These are phyloP conservation scores for Laodelphax striatellus DNA, from an alignment of 1,140 invertebrate genomes.

Conservation along the genomic window DNA sequence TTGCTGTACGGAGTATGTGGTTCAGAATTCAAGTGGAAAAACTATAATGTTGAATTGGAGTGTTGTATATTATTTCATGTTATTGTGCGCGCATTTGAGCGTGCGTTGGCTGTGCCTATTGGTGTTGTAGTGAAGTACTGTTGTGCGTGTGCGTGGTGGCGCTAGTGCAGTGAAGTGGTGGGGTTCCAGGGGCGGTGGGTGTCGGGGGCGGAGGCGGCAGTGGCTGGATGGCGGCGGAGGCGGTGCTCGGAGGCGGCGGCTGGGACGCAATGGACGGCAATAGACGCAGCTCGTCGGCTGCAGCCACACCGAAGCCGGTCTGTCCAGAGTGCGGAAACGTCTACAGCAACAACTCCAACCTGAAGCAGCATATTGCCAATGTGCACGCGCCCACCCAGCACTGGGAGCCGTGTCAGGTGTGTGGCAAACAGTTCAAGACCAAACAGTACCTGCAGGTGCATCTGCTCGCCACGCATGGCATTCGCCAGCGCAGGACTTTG, in stretches of 20 bases:
- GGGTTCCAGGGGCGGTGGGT: constrained; percentile 16
- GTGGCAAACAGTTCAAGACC: constrained; percentile 54
- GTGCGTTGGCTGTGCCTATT: neutral
- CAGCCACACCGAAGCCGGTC: constrained; percentile 39
- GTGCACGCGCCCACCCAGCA: constrained; percentile 50
- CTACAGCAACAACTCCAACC: constrained; percentile 51
- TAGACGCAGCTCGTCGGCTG: constrained; percentile 25
- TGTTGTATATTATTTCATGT: too few relatives aligned
- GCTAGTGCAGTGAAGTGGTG: constrained; percentile 9
- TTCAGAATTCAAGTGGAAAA: too few relatives aligned
- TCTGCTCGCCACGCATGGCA: constrained; percentile 51
- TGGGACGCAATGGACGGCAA: constrained; percentile 17
- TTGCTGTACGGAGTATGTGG: too few relatives aligned
- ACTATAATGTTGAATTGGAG: too few relatives aligned
- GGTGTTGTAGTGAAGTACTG: neutral
- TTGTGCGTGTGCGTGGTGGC: neutral
- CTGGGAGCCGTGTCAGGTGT: constrained; percentile 49
- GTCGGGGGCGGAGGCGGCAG: constrained; percentile 1
- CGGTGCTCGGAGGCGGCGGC: neutral
- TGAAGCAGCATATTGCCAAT: constrained; percentile 62
- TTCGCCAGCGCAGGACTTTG: constrained; percentile 39
- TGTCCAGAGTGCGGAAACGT: constrained; percentile 55
- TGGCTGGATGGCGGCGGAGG: constrained; percentile 3
- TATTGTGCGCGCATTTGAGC: neutral
- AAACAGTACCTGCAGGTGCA: constrained; percentile 59